Evolutionary conservation across 2,113 vertebrate genomes (phyloP).

Genomic region (Himantopus leucocephalus): DNA sequence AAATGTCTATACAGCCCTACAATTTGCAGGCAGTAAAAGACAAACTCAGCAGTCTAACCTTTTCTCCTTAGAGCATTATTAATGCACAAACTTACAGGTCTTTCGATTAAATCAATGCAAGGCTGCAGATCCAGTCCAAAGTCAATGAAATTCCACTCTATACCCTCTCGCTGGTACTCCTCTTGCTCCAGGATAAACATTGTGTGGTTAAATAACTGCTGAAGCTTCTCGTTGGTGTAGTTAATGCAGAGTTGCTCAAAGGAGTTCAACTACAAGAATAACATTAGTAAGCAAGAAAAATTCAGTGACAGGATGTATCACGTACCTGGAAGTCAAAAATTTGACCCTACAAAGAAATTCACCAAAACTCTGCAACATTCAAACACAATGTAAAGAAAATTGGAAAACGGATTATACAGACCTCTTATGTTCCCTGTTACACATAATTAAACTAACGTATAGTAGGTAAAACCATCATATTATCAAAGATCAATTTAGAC

Average conservation of each 20-base stretch:
- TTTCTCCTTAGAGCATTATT: neutral
- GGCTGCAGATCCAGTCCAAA: conserved; percentile 97
- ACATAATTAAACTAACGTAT: fast-evolving
- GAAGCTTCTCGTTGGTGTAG: conserved; percentile 98
- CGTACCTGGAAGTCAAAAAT: neutral
- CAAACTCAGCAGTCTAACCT: neutral
- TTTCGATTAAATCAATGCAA: conserved; percentile 95
- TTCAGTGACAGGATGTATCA: neutral
- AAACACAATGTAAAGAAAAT: fast-evolving
- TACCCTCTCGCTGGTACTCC: conserved; percentile 96
- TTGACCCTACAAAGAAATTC: neutral
- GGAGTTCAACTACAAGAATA: conserved; percentile 86
- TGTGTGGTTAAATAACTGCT: conserved; percentile 99
- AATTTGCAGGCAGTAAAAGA: neutral
- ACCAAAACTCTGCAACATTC: neutral
- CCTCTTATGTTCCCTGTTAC: neutral
- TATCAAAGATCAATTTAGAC: neutral
- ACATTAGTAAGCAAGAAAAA: neutral
- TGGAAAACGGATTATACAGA: neutral
- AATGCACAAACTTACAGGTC: conserved; percentile 81
- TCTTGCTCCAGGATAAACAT: conserved; percentile 99
- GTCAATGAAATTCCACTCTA: conserved; percentile 99
- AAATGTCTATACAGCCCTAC: neutral
- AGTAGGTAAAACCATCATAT: neutral
- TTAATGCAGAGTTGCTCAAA: conserved; percentile 99